These are phyloP conservation scores for Melanostigma gelatinosum DNA, from an alignment of 2,113 vertebrate species.

Conservation along the genomic window DNA sequence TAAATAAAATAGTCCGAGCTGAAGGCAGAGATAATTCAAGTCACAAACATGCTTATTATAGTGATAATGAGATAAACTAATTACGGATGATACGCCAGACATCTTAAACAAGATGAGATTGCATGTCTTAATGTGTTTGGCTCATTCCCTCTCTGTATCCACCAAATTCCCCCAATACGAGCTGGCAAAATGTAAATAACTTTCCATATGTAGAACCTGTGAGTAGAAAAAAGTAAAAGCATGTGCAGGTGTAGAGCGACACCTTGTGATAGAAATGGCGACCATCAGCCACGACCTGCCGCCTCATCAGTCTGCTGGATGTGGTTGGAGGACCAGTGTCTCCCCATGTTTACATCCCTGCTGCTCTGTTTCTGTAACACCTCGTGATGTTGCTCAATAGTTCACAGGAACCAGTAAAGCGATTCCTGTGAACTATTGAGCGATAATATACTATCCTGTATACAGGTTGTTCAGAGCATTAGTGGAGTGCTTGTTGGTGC, in stretches of 20 bases:
- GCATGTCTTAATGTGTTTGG: background rate
- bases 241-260: constrained; percentile 35
- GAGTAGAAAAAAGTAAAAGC: background rate
- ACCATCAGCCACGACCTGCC: constrained; percentile 1
- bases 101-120: background rate
- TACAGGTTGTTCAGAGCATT: too few species aligned
- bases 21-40: background rate
- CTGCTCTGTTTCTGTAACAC: background rate
- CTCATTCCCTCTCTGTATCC: background rate
- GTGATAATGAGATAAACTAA: background rate
- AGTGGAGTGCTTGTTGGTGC: too few species aligned
- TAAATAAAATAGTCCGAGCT: background rate
- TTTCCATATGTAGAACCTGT: background rate
- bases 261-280: constrained; percentile 46
- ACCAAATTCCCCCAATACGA: background rate
- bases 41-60: background rate
- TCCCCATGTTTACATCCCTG: background rate
- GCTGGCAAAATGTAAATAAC: background rate
- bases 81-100: background rate
- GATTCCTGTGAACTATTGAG: too few species aligned
- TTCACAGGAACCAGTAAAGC: background rate
- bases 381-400: background rate
- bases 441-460: too few species aligned
- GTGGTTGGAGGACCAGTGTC: too few species aligned
- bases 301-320: background rate